Evolutionary conservation across 2,888 invertebrate genomes (phyloP).

Genomic region (Mongoloraphidia duomilia): DNA sequence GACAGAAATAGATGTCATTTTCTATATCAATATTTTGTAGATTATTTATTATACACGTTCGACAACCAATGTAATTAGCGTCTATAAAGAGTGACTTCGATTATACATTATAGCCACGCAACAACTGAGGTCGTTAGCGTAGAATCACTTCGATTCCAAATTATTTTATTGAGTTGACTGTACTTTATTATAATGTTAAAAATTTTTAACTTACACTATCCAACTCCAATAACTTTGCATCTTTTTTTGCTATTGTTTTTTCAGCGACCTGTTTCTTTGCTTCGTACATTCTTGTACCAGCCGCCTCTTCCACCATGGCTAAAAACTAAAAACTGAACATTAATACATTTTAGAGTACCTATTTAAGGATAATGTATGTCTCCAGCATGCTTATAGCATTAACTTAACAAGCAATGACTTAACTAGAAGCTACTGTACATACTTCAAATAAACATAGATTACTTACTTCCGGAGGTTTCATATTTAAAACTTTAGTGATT

Average conservation of each 20-base stretch:
- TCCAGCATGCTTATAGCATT: too few relatives aligned
- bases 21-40: too few relatives aligned
- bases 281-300: conserved; percentile 95
- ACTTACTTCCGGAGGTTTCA: conserved; percentile 89
- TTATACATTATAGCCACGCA: too few relatives aligned
- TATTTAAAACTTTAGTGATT: conserved; percentile 95
- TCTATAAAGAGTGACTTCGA: too few relatives aligned
- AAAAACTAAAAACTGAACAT: conserved; percentile 44
- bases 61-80: too few relatives aligned
- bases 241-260: conserved; percentile 83
- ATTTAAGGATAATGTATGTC: conserved; percentile 1
- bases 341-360: background rate
- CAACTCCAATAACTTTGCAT: conserved; percentile 76
- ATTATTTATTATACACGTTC: too few relatives aligned
- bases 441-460: background rate
- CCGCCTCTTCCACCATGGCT: conserved; percentile 97
- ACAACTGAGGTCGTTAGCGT: too few relatives aligned
- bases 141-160: too few relatives aligned
- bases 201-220: conserved; percentile 43
- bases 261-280: conserved; percentile 76
- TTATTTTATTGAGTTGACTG: too few relatives aligned
- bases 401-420: background rate
- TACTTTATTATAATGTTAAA: too few relatives aligned
- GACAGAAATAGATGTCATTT: too few relatives aligned
- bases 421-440: background rate